Conservation (phyloP, 2,797 vertebrate species). For the Micropoecilia bifurca region DNA sequence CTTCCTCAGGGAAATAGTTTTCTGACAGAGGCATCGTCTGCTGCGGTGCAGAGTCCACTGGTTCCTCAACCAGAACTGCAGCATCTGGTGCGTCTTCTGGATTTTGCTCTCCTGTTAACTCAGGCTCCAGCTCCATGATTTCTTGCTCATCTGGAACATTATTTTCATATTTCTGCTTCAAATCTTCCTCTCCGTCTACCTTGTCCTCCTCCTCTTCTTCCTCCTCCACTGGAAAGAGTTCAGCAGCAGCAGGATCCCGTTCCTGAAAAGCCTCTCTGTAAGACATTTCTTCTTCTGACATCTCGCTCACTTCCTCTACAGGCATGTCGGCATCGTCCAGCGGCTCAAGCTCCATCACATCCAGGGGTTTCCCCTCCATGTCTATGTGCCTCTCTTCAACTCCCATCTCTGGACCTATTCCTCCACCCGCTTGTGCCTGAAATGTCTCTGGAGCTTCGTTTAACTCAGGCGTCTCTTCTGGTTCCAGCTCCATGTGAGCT, state of each 20-base stretch:
- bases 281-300: slow-evolving; percentile 18
- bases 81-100: slow-evolving; percentile 3
- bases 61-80: slow-evolving; percentile 26
- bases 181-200: slow-evolving; percentile 5
- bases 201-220: slow-evolving; percentile 13
- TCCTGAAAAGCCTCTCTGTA: slow-evolving; percentile 29
- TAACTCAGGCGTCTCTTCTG: neutral
- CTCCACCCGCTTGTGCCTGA: neutral
- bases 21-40: neutral
- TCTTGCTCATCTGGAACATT: slow-evolving; percentile 7
- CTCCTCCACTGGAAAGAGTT: slow-evolving; percentile 10
- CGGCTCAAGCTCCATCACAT: slow-evolving; percentile 36
- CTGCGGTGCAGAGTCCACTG: slow-evolving; percentile 28
- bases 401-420: neutral
- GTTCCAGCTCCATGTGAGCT: slow-evolving; percentile 6
- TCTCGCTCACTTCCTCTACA: neutral
- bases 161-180: neutral
- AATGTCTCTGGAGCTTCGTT: neutral
- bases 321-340: slow-evolving; percentile 2
- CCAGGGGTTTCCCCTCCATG: slow-evolving; percentile 17
- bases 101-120: slow-evolving; percentile 5
- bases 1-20: slow-evolving; percentile 31
- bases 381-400: slow-evolving; percentile 19
- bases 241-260: neutral
- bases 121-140: slow-evolving; percentile 33